Percentiles rank a stretch among this genome's conserved stretches.
Evolutionary conservation across 2,113 vertebrate genomes (phyloP).

Genomic region (Tupaia tana): DNA sequence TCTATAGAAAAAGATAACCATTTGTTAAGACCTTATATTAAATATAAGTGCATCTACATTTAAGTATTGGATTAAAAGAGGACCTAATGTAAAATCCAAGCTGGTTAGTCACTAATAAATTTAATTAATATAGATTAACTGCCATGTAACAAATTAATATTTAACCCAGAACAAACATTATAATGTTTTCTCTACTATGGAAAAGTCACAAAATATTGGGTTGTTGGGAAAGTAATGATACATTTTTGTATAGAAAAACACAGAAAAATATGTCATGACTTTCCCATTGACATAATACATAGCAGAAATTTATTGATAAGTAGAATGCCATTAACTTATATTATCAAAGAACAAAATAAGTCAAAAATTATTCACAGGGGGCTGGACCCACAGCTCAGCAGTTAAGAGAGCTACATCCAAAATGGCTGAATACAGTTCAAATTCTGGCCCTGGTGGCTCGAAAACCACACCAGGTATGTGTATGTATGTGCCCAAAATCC

Average conservation of each 20-base stretch:
- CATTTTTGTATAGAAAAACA: too few relatives aligned
- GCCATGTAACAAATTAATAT: background rate
- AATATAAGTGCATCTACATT: background rate
- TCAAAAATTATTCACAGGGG: background rate
- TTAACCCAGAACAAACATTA: conserved; percentile 10
- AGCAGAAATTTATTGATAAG: conserved; percentile 10
- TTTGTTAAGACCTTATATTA: background rate
- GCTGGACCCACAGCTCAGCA: too few relatives aligned
- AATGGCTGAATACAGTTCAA: too few relatives aligned
- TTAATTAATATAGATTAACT: background rate
- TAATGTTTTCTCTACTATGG: background rate
- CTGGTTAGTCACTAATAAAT: background rate
- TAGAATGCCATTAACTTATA: background rate
- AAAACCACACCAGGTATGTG: too few relatives aligned
- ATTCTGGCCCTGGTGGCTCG: too few relatives aligned
- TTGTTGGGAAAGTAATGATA: too few relatives aligned
- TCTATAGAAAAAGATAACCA: background rate
- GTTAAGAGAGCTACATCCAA: too few relatives aligned
- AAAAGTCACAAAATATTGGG: background rate
- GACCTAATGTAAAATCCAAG: background rate
- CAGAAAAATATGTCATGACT: too few relatives aligned
- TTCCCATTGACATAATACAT: background rate
- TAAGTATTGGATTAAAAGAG: background rate
- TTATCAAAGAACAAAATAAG: background rate
- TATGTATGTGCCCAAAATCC: too few relatives aligned